Evolutionary conservation across 2,113 vertebrate genomes (phyloP).

Genomic region (Melospiza melodia): DNA sequence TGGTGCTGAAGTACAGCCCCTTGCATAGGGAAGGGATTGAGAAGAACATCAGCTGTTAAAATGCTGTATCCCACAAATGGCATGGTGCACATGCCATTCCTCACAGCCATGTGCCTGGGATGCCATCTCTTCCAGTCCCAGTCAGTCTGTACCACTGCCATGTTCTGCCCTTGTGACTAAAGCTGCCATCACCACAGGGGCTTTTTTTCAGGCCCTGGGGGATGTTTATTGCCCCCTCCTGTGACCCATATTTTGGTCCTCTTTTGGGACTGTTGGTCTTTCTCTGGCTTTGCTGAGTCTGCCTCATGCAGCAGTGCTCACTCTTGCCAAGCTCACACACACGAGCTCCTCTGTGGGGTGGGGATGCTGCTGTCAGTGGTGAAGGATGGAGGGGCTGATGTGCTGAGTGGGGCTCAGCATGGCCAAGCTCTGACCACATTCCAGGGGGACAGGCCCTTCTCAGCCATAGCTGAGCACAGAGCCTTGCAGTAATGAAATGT

Average conservation of each 20-base stretch:
- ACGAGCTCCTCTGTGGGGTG: background rate
- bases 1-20: background rate
- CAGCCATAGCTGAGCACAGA: background rate
- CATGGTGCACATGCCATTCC: background rate
- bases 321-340: background rate
- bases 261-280: background rate
- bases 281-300: background rate
- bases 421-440: rapidly evolving
- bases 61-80: background rate
- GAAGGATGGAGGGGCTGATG: background rate
- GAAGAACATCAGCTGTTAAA: background rate
- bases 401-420: background rate
- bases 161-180: background rate
- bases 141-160: background rate
- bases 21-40: background rate
- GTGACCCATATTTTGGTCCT: background rate
- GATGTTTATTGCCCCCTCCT: background rate
- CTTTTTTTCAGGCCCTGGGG: background rate
- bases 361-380: background rate
- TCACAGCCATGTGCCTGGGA: background rate
- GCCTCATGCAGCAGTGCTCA: background rate
- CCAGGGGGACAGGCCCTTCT: background rate
- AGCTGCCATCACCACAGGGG: background rate
- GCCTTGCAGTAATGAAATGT: background rate
- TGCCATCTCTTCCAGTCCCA: background rate